Percentiles rank a stretch among this genome's conserved stretches.
Conservation (phyloP, 1,140 invertebrate species). For the Chymomyza costata region DNA sequence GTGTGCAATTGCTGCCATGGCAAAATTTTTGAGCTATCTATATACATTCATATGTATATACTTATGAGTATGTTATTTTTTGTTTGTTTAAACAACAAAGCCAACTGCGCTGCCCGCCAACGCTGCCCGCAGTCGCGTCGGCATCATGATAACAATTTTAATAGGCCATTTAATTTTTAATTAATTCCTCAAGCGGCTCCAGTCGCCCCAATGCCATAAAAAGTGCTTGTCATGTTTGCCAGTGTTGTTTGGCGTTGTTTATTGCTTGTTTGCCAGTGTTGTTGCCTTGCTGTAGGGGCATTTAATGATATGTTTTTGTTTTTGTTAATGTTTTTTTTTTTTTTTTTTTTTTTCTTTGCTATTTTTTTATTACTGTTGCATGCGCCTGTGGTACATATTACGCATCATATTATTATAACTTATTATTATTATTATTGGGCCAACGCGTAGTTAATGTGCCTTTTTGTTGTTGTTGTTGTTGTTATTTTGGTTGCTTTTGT, state of each 20-base stretch:
- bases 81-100: slow-evolving; percentile 35
- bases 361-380: slow-evolving; percentile 9
- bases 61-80: no score
- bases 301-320: slow-evolving; percentile 60
- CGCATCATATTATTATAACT: slow-evolving; percentile 50
- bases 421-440: slow-evolving; percentile 23
- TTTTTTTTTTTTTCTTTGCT: slow-evolving; percentile 16
- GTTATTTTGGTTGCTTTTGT: slow-evolving; percentile 22
- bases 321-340: slow-evolving; percentile 24
- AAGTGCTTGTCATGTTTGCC: slow-evolving; percentile 45
- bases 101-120: slow-evolving; percentile 3
- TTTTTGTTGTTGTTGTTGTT: no score
- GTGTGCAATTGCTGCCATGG: no score
- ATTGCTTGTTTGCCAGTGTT: neutral
- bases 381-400: no score
- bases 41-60: no score
- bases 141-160: slow-evolving; percentile 71
- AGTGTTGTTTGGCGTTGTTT: slow-evolving; percentile 41
- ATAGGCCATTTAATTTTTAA: slow-evolving; percentile 72
- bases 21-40: no score
- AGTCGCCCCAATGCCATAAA: slow-evolving; percentile 68
- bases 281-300: slow-evolving; percentile 18
- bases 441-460: slow-evolving; percentile 13
- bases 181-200: slow-evolving; percentile 65
- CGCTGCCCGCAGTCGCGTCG: slow-evolving; percentile 35